Evolutionary conservation across 2,888 invertebrate genomes (phyloP).

Genomic region (Salpingus planirostris): DNA sequence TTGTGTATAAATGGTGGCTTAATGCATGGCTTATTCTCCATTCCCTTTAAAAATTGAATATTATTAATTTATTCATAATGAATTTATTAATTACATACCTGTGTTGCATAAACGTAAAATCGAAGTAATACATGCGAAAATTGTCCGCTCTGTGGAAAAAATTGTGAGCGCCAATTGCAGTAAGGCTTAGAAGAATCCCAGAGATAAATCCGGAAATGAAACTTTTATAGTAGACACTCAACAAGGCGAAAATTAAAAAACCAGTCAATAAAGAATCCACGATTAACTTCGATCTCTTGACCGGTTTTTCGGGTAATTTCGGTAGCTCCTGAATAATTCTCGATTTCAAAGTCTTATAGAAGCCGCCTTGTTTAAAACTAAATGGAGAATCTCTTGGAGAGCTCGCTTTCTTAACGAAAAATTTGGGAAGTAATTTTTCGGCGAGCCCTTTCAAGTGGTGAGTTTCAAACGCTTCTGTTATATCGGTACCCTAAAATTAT

Average conservation of each 20-base stretch:
- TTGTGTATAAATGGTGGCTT: slow-evolving; percentile 72
- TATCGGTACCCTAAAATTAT: slow-evolving; percentile 58
- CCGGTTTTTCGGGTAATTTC: slow-evolving; percentile 40
- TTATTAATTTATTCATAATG: neutral
- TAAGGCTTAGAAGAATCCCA: slow-evolving; percentile 46
- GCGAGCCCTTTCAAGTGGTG: slow-evolving; percentile 56
- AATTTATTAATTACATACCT: slow-evolving; percentile 45
- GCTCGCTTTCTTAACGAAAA: slow-evolving; percentile 53
- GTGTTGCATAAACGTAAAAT: slow-evolving; percentile 57
- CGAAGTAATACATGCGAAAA: slow-evolving; percentile 72
- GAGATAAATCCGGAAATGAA: slow-evolving; percentile 42
- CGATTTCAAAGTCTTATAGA: slow-evolving; percentile 59
- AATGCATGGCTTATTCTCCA: slow-evolving; percentile 69
- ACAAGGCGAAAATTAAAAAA: slow-evolving; percentile 35
- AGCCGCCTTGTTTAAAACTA: slow-evolving; percentile 63
- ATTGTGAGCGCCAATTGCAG: slow-evolving; percentile 58
- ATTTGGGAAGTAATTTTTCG: slow-evolving; percentile 52
- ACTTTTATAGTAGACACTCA: slow-evolving; percentile 35
- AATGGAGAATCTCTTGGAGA: slow-evolving; percentile 58
- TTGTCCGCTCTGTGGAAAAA: slow-evolving; percentile 68
- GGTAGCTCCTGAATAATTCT: slow-evolving; percentile 48
- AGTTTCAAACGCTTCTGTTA: slow-evolving; percentile 68
- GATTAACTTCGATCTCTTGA: slow-evolving; percentile 35
- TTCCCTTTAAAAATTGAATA: slow-evolving; percentile 43
- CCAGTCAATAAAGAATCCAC: slow-evolving; percentile 34